Base-by-base conservation (phyloP, 2,888 invertebrate species). In the Nomada fucata region DNA sequence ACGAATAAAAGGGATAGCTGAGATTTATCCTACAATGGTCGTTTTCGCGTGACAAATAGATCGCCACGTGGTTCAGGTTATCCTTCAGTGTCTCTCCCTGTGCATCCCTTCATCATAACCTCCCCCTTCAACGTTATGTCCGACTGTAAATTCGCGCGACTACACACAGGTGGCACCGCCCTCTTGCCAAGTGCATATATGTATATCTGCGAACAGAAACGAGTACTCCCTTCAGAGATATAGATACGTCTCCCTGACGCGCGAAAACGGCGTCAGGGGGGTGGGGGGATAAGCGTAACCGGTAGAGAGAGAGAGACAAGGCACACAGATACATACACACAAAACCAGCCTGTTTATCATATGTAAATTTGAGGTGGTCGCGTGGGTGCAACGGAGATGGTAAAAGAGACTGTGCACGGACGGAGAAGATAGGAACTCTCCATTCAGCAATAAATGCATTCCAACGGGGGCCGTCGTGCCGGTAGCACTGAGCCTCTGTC, bases 141-240 rank as follows among this genome's bases (percentile, higher is more conserved):
- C 85, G 85, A 86, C 87, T 83, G 88, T 85, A 88, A 88, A 90
- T 88, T 88, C 89, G 88, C 86, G 87, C 89, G 90, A 86, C 88
- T 88, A 85, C 89, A 88, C 87, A 90, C 90, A 90, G 91, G 91
- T 91, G 91, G 91, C 90, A 89, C 86, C 88, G 86, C 88, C 86
- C 83, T 85, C 86, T 86, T 86, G 78, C 73, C 83, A 76, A 83
- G 83, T 87, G 86, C 85, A 87, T 74, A 74, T 79, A 74, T 82
- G 83, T 87, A 85, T 84, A 87, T 74, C 73, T 79, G 83, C 79
- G 71, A 64, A 71, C 69, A 73, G 73, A 47, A 82, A 74, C 74
- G 70, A 76, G 59, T 78, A 82, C 82, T 82, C 82, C 83, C 82
- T 84, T 84, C 60, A 60, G 75, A 75, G 77, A 69, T 78, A 82